Evolutionary conservation across 2,797 vertebrate genomes (phyloP).

Genomic region (Mus caroli): DNA sequence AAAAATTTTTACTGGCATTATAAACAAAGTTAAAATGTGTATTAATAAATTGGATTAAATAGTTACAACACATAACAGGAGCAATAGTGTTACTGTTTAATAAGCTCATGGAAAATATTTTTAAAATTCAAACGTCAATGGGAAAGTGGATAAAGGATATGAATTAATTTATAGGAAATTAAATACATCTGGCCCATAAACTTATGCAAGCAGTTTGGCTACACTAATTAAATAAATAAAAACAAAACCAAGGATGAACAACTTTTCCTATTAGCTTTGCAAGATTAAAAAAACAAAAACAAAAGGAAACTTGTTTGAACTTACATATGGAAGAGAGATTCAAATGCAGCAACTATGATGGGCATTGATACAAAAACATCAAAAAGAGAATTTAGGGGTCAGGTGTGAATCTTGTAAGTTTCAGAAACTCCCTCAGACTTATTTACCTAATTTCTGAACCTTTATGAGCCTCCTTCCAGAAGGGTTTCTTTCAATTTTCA

Average conservation of each 20-base stretch:
- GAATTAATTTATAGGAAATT: conserved; percentile 32
- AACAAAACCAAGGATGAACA: conserved; percentile 60
- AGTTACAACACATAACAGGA: not conserved
- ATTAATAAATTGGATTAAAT: conserved; percentile 60
- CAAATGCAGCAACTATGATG: not conserved
- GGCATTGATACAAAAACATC: not conserved
- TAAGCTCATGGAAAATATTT: conserved; percentile 36
- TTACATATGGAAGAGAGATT: conserved; percentile 3
- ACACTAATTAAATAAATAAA: conserved; percentile 49
- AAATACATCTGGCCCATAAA: conserved; percentile 58
- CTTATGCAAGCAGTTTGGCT: conserved; percentile 33
- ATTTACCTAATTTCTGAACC: not conserved
- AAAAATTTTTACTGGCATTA: conserved; percentile 25
- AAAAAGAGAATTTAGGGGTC: conserved; percentile 14
- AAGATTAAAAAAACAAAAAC: conserved; percentile 27
- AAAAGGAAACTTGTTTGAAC: conserved; percentile 18
- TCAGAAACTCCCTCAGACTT: not conserved
- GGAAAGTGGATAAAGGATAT: conserved; percentile 38
- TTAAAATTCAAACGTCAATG: conserved; percentile 60
- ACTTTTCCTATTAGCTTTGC: conserved; percentile 37
- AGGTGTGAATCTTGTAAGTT: not conserved
- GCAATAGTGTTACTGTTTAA: conserved; percentile 11
- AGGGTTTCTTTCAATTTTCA: not conserved
- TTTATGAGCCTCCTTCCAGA: not conserved
- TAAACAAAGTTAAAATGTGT: conserved; percentile 57